Evolutionary conservation across 2,113 vertebrate genomes (phyloP), one percentile per base, ranked within the genome.

Genomic region (Coturnix japonica): DNA sequence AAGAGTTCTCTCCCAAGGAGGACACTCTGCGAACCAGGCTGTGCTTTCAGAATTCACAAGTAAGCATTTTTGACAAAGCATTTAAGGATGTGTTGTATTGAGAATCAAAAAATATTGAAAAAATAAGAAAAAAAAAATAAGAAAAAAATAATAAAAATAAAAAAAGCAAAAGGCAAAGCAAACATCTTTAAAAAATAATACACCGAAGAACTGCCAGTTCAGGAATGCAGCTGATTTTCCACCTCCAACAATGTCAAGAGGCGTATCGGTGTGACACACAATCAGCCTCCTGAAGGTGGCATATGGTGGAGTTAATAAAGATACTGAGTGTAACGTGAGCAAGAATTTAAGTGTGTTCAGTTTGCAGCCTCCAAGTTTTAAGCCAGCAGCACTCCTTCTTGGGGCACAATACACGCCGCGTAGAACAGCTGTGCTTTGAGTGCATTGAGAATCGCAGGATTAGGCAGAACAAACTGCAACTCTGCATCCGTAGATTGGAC

Each of bases 331-430:
- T 63, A 83, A 73, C 53, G 46, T 37, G 53, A 49, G 33, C 74
- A 63, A 44, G 54, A 69, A 84, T 57, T 74, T 33, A 84, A 79
- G 46, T 23, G 31, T 47, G 69, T 67, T 28, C 10, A 56, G 66
- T 67, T 88, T 63, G 35, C 26, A 88, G 61, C 20, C 61, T 51
- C 44, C 30, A 79, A 63, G 5, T 22, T 49, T 43, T 3, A 20
- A 56, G 73, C 9, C 53, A 15, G n/a, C 3, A 35, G 72, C 0
- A 7, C 33, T 65, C 30, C 51, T 0, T 22, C 51, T 0, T 22
- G 25, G 51, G 1, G 18, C 20, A 31, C 25, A 47, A 11, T 1
- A 0, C 1, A 2, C 7, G 19, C 44, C 64, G n/a, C 21, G 43
- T 46, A 30, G 64, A 44, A 70, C 49, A 46, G 23, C 13, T 33